These are phyloP conservation scores for Mus spicilegus DNA, from an alignment of 2,113 vertebrate genomes.

Conservation along the genomic window DNA sequence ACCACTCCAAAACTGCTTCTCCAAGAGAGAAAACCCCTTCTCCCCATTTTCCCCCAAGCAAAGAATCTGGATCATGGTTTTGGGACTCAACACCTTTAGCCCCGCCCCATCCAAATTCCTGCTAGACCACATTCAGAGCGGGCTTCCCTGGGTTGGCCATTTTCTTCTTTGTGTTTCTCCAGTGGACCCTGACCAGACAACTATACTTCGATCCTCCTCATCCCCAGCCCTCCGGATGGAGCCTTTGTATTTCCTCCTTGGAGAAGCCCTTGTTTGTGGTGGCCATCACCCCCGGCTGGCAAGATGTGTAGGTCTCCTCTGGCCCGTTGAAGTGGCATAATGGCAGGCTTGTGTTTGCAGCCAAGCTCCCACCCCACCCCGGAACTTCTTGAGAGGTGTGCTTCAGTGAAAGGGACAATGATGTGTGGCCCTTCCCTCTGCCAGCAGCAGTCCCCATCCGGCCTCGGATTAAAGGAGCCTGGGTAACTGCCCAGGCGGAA, in stretches of 20 bases:
- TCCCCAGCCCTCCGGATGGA: conserved; percentile 3
- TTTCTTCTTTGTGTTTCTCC: conserved; percentile 70
- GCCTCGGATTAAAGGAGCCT: conserved; percentile 69
- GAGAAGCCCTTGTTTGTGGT: conserved; percentile 75
- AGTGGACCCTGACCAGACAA: conserved; percentile 56
- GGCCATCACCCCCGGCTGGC: conserved; percentile 66
- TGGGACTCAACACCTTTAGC: not conserved
- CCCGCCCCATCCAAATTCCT: not conserved
- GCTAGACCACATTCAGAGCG: not conserved
- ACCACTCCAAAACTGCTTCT: not conserved
- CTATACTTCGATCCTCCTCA: not conserved
- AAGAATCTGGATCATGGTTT: not conserved
- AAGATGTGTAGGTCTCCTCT: not conserved
- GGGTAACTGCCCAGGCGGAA: conserved; percentile 75
- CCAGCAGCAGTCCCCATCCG: conserved; percentile 77
- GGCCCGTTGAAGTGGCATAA: conserved; percentile 68
- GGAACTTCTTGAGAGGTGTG: conserved; percentile 77
- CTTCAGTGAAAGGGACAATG: conserved; percentile 69
- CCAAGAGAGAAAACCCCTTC: conserved; percentile 19
- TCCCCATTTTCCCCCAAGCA: not conserved
- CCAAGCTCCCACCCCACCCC: conserved; percentile 75
- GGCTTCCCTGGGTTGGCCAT: not conserved
- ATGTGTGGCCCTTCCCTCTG: conserved; percentile 61
- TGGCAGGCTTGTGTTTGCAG: conserved; percentile 73
- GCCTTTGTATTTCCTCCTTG: conserved; percentile 68